These are phyloP conservation scores for Leptoclinus maculatus DNA, from an alignment of 2,797 vertebrate genomes.

Conservation along the genomic window DNA sequence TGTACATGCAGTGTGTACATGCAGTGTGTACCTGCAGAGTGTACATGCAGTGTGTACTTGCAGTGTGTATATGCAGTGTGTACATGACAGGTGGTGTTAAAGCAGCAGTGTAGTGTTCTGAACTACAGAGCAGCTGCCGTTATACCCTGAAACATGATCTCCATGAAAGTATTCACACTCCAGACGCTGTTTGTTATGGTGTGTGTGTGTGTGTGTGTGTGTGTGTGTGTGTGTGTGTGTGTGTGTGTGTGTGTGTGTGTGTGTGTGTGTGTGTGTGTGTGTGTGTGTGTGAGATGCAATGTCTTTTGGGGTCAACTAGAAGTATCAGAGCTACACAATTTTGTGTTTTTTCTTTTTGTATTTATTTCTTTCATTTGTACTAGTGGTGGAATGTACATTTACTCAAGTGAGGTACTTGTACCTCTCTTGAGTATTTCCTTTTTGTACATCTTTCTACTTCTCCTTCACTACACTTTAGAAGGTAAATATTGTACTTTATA, in stretches of 20 bases:
- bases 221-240: background rate
- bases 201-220: background rate
- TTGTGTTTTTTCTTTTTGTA: background rate
- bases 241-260: background rate
- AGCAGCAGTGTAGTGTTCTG: constrained; percentile 7
- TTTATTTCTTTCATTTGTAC: too few relatives aligned
- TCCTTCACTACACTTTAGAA: too few relatives aligned
- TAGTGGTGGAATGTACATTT: too few relatives aligned
- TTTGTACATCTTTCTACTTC: too few relatives aligned
- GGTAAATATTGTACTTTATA: too few relatives aligned
- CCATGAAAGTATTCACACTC: constrained; percentile 30
- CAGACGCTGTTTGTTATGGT: background rate
- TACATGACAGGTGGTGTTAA: background rate
- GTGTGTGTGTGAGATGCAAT: too few relatives aligned
- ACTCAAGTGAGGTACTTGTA: too few relatives aligned
- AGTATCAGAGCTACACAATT: background rate
- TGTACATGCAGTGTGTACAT: background rate
- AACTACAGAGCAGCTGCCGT: background rate
- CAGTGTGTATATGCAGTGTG: background rate
- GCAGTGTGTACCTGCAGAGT: too few relatives aligned
- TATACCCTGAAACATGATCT: constrained; percentile 48
- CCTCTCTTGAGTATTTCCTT: too few relatives aligned
- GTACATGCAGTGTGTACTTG: background rate
- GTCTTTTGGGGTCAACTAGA: background rate
- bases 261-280: background rate